A percentile compares a stretch with the other conserved stretches of the same genome.
These are phyloP conservation scores for Numenius phaeopus DNA, from an alignment of 2,797 vertebrate genomes.

Conservation along the genomic window DNA sequence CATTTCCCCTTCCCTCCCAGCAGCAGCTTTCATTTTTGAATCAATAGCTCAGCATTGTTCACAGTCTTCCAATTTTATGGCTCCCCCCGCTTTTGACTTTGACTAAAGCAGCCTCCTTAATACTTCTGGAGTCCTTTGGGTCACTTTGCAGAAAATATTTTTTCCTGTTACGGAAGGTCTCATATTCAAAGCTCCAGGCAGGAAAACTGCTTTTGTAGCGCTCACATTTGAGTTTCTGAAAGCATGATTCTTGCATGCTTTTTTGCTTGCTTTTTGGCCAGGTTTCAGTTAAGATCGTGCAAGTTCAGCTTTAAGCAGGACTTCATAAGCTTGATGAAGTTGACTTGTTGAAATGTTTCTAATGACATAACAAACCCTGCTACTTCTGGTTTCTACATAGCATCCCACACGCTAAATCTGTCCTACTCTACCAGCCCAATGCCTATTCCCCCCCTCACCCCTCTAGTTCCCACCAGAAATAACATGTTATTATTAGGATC, in stretches of 20 bases:
- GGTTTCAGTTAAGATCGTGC: background rate
- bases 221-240: background rate
- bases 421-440: background rate
- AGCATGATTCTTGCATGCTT: accelerated
- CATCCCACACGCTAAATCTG: background rate
- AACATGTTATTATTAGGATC: background rate
- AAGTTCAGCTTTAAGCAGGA: background rate
- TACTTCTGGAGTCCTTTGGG: background rate
- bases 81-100: background rate
- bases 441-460: background rate
- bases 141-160: slow-evolving; percentile 5
- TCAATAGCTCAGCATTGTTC: slow-evolving; percentile 44
- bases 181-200: background rate
- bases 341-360: background rate
- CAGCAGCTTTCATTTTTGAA: slow-evolving; percentile 24
- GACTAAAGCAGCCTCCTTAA: background rate
- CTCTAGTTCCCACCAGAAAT: background rate
- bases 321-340: background rate
- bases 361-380: background rate
- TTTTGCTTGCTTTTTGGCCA: background rate
- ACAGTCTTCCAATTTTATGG: background rate
- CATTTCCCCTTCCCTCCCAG: slow-evolving; percentile 14
- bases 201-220: background rate
- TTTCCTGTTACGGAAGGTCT: background rate
- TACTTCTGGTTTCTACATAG: background rate